Percentiles rank a stretch among this genome's conserved stretches.
Evolutionary conservation across 2,888 invertebrate genomes (phyloP).

Genomic region (Fragum whitleyi): DNA sequence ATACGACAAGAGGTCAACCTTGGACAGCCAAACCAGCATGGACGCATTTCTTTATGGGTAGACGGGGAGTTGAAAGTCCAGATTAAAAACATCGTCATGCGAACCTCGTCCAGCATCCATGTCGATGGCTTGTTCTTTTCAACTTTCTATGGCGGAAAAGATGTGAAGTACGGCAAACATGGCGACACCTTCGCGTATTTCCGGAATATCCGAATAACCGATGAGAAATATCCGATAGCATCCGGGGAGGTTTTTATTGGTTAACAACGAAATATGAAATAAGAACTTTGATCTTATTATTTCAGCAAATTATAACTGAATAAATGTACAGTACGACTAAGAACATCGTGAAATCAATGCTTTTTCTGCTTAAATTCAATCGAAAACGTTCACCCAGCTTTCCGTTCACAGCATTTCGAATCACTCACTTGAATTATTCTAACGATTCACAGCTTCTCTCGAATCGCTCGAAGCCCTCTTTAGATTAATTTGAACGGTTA

Average conservation of each 20-base stretch:
- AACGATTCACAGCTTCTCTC: too few species aligned
- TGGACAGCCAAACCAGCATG: constrained; percentile 59
- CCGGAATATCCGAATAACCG: constrained; percentile 68
- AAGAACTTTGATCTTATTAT: too few species aligned
- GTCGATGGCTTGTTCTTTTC: constrained; percentile 75
- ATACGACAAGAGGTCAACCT: constrained; percentile 72
- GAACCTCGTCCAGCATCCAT: constrained; percentile 57
- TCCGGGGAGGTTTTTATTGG: constrained; percentile 17
- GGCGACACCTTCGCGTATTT: constrained; percentile 71
- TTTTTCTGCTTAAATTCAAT: too few species aligned
- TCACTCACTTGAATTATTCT: too few species aligned
- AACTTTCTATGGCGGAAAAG: constrained; percentile 76
- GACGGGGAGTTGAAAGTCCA: constrained; percentile 56
- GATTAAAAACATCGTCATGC: constrained; percentile 63
- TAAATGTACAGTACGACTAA: too few species aligned
- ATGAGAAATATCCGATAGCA: constrained; percentile 28
- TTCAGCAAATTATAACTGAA: too few species aligned
- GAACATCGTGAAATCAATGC: too few species aligned
- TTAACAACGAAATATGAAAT: too few species aligned
- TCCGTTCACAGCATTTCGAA: too few species aligned
- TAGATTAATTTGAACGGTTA: too few species aligned
- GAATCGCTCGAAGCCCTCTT: too few species aligned
- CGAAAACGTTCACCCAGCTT: too few species aligned
- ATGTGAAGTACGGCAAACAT: constrained; percentile 65
- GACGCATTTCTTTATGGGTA: constrained; percentile 69